These are phyloP conservation scores for Lasioglossum marginatum DNA, from an alignment of 2,888 invertebrate species.

Conservation along the genomic window DNA sequence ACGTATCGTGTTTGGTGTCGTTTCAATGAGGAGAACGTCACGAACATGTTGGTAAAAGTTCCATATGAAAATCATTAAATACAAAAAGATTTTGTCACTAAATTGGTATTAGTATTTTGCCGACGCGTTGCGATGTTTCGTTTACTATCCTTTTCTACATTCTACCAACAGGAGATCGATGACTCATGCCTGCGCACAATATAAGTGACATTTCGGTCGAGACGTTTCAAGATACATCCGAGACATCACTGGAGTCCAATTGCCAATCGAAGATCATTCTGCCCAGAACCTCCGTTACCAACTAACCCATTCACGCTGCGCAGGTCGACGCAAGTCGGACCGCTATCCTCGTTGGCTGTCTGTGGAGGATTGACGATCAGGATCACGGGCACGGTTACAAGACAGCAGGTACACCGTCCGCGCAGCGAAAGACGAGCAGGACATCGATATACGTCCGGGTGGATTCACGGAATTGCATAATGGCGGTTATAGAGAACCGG, in stretches of 20 bases:
- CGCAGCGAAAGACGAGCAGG: slow-evolving; percentile 55
- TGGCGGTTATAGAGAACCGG: slow-evolving; percentile 60
- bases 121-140: background rate
- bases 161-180: background rate
- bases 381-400: slow-evolving; percentile 21
- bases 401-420: slow-evolving; percentile 34
- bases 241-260: background rate
- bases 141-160: background rate
- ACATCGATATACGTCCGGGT: slow-evolving; percentile 68
- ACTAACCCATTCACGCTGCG: background rate
- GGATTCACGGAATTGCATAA: slow-evolving; percentile 71
- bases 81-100: background rate
- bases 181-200: background rate
- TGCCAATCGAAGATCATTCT: background rate
- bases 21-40: background rate
- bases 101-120: background rate
- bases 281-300: slow-evolving; percentile 2
- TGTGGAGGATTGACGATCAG: slow-evolving; percentile 36
- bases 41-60: background rate
- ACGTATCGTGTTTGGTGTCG: background rate
- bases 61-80: background rate
- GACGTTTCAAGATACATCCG: background rate
- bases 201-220: background rate
- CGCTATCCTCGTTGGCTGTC: slow-evolving; percentile 1
- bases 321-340: background rate